Evolutionary conservation across 2,888 invertebrate genomes (phyloP).

Genomic region (Acrocera orbiculus): DNA sequence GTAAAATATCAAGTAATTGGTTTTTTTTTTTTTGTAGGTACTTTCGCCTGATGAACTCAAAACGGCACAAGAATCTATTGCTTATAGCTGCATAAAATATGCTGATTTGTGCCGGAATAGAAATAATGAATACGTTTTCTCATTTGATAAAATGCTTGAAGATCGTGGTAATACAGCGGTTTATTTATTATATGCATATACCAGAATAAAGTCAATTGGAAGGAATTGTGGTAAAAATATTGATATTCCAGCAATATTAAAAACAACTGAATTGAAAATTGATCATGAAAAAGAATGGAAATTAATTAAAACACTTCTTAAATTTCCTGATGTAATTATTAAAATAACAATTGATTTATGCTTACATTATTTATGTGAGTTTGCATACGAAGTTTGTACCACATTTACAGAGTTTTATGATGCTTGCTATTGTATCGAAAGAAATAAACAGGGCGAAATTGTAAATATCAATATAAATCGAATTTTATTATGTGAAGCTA

Average conservation of each 20-base stretch:
- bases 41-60: conserved; percentile 64
- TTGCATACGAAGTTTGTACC: conserved; percentile 83
- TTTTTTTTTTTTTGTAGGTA: conserved; percentile 33
- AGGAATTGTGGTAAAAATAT: conserved; percentile 42
- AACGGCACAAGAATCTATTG: conserved; percentile 74
- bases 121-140: conserved; percentile 88
- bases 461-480: conserved; percentile 70
- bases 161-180: conserved; percentile 98
- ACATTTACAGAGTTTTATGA: conserved; percentile 96
- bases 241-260: conserved; percentile 41
- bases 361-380: conserved; percentile 83
- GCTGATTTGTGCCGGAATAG: conserved; percentile 90
- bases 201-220: conserved; percentile 82
- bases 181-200: conserved; percentile 86
- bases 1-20: not conserved
- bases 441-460: conserved; percentile 64
- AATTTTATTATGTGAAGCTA: conserved; percentile 80
- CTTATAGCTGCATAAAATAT: conserved; percentile 97
- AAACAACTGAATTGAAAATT: conserved; percentile 44
- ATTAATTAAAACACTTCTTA: conserved; percentile 67
- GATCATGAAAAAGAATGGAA: conserved; percentile 90
- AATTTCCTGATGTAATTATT: conserved; percentile 73
- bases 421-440: conserved; percentile 92
- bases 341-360: conserved; percentile 67
- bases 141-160: conserved; percentile 97